These are phyloP conservation scores for Polypterus bichir DNA, from an alignment of 2,113 vertebrate genomes.

Conservation along the genomic window DNA sequence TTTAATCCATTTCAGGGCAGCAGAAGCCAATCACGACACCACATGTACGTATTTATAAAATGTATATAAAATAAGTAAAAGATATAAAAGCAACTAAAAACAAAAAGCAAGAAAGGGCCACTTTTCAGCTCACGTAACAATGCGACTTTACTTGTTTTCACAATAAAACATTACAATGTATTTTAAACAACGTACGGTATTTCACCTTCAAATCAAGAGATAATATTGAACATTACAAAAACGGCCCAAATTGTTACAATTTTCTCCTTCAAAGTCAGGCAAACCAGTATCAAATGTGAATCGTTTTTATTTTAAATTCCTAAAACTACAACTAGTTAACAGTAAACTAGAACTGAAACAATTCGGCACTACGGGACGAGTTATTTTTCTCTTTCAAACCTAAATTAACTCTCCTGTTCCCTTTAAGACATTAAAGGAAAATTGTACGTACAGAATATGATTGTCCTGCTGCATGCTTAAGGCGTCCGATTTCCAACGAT, in stretches of 20 bases:
- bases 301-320: not conserved
- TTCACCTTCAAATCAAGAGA: no score
- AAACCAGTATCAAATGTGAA: not conserved
- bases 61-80: no score
- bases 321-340: not conserved
- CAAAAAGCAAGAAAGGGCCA: no score
- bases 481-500: not conserved
- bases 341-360: not conserved
- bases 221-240: no score
- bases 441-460: constrained; percentile 42
- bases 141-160: no score
- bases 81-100: no score
- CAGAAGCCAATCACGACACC: no score
- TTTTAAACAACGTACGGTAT: no score
- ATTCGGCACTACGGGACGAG: not conserved
- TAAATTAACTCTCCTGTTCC: not conserved
- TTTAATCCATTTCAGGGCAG: no score
- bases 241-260: not conserved
- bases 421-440: not conserved
- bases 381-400: not conserved
- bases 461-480: constrained; percentile 39
- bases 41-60: no score
- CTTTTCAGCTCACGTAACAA: no score
- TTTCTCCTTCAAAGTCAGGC: not conserved
- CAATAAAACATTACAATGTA: no score